phyloP scores from a whole-genome alignment of 1,140 invertebrate species.

The Drosophila bifasciata region DNA sequence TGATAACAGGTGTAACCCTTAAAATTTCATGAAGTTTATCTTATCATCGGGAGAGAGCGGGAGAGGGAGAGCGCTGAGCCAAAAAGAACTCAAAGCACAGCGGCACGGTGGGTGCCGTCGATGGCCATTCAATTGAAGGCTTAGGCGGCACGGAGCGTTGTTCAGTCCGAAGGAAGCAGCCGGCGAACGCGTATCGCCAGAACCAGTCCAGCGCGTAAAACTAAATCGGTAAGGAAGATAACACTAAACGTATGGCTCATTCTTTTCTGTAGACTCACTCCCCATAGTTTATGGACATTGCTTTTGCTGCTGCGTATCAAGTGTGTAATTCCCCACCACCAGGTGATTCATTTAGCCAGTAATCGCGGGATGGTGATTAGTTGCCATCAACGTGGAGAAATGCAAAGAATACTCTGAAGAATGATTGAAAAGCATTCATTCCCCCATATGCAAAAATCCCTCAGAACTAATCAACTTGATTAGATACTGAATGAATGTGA shows the following conservation, averaged over 20 bases:
- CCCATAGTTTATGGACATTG: slow-evolving; percentile 50
- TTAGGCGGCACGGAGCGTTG: slow-evolving; percentile 11
- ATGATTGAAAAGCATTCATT: slow-evolving; percentile 24
- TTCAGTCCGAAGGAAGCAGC: slow-evolving; percentile 65
- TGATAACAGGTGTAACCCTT: slow-evolving; percentile 75
- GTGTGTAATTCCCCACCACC: slow-evolving; percentile 50
- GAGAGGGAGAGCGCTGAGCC: slow-evolving; percentile 1
- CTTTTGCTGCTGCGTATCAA: slow-evolving; percentile 27
- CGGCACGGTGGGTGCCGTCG: background rate
- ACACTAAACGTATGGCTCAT: slow-evolving; percentile 18
- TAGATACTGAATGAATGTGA: slow-evolving; percentile 50
- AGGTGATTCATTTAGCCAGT: slow-evolving; percentile 63
- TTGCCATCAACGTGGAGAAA: slow-evolving; percentile 3
- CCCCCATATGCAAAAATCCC: slow-evolving; percentile 38
- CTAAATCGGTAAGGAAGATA: slow-evolving; percentile 62
- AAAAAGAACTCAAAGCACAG: slow-evolving; percentile 2
- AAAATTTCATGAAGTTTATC: slow-evolving; percentile 76
- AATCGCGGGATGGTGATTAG: slow-evolving; percentile 27
- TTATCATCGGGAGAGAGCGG: slow-evolving; percentile 54
- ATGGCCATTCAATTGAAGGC: slow-evolving; percentile 55
- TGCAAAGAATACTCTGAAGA: background rate
- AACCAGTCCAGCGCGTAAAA: slow-evolving; percentile 16
- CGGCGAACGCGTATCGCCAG: slow-evolving; percentile 52
- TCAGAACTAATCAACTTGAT: slow-evolving; percentile 68
- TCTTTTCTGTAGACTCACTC: slow-evolving; percentile 3